Base-by-base conservation (phyloP, 2,113 vertebrate species). In the Pangasianodon gigas region DNA sequence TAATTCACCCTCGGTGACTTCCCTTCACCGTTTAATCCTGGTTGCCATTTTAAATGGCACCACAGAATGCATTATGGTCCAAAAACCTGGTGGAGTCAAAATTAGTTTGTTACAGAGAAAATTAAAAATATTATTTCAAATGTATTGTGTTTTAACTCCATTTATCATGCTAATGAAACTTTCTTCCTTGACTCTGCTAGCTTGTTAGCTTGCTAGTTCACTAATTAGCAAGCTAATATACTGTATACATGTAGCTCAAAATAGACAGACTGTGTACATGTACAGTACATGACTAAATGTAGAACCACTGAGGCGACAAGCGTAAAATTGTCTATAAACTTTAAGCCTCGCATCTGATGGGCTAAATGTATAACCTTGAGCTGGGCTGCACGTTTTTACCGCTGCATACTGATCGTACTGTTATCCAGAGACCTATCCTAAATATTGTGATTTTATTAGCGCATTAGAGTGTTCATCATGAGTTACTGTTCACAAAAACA, bases 401-500 rank as follows among this genome's bases (percentile, higher is more conserved):
- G 2, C 82, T 29, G 37, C 37, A 18, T 83, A 29, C 24, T 6
- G 75, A 79, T 46, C 41, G 9, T 29, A 6, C 46, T 24, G 46
- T 32, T 81, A 81, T 58, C 52, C 7, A 1, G 18, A 37, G 52
- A 84, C 24, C 54, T 58, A 26, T 44, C 24, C 56, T 7, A 84
- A 62, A 62, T 62, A 62, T 13, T 29, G 81, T 18, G 32, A 37
- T 84, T 62, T 84, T 84, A 62, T 62, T 84, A 41, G 26, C 19
- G 21, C 54, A 2, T 41, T 60, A 60, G 14, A 14, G 54, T 13
- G 5, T 62, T 84, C 58, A 84, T 84, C 82, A 16, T 46, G 58
- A 84, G 56, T 84, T 84, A 84, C 37, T 62, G 56, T 14, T 62
- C 56, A 62, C 24, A 84, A 44, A 74, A 65, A 87, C 77, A 60